Conservation (phyloP, 2,113 vertebrate species). For the Hymenochirus boettgeri region DNA sequence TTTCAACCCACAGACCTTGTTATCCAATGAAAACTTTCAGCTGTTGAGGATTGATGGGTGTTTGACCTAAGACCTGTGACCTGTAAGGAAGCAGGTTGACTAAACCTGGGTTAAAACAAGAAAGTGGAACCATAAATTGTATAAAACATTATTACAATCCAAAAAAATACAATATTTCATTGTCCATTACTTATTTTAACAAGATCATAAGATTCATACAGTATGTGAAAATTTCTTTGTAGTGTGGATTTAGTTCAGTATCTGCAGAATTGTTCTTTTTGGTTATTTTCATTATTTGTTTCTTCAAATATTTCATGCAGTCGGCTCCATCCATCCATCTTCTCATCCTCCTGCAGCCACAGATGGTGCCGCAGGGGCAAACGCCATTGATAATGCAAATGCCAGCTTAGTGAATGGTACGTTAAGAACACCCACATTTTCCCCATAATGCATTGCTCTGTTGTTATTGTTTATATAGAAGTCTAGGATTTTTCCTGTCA, state of each 20-base stretch:
- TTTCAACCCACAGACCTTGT: too few species aligned
- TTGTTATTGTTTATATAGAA: not conserved
- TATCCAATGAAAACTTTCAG: too few species aligned
- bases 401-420: conserved; percentile 98
- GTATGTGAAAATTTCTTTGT: conserved; percentile 9
- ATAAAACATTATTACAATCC: too few species aligned
- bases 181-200: too few species aligned
- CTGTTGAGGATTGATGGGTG: too few species aligned
- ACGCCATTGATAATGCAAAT: conserved; percentile 84
- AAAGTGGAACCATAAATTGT: too few species aligned
- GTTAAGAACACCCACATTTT: conserved; percentile 60
- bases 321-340: conserved; percentile 87
- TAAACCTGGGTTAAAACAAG: too few species aligned
- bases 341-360: conserved; percentile 90
- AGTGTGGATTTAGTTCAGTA: conserved; percentile 18
- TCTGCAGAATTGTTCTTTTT: conserved; percentile 33
- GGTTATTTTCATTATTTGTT: conserved; percentile 60
- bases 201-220: too few species aligned
- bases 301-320: conserved; percentile 76
- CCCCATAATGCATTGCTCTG: conserved; percentile 21
- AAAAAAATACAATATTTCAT: too few species aligned
- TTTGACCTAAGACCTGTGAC: too few species aligned
- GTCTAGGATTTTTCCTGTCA: not conserved
- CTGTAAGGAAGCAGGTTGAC: too few species aligned
- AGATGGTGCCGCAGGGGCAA: conserved; percentile 90